Conservation (phyloP, 2,113 vertebrate species). For the Sturnira hondurensis region DNA sequence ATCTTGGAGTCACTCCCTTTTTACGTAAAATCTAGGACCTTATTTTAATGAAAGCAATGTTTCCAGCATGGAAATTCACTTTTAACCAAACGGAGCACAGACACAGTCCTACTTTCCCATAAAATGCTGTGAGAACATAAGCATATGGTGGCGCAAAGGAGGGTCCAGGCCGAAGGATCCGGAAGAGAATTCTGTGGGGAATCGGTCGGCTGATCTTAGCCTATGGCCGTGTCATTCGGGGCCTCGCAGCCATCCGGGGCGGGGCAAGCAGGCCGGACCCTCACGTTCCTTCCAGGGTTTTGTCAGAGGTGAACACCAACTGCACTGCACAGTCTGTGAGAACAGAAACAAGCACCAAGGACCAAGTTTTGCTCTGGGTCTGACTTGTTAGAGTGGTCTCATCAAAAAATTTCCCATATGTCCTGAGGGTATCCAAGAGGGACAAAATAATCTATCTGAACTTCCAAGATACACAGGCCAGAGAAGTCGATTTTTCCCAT, state of each 20-base stretch:
- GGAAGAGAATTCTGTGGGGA: neutral
- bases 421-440: neutral
- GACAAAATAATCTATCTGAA: neutral
- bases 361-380: neutral
- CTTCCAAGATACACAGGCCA: neutral
- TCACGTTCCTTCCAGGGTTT: neutral
- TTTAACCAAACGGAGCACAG: neutral
- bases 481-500: neutral
- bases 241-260: rapidly evolving
- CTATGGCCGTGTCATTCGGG: neutral
- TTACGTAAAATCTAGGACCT: neutral
- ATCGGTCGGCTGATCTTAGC: neutral
- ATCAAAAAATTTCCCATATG: slow-evolving; percentile 25
- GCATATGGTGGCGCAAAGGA: neutral
- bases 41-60: slow-evolving; percentile 2
- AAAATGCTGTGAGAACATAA: slow-evolving; percentile 40
- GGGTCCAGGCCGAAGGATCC: neutral
- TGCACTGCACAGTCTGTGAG: neutral
- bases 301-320: neutral
- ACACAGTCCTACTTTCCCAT: neutral
- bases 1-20: slow-evolving; percentile 44
- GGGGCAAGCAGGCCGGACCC: neutral
- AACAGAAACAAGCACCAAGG: neutral
- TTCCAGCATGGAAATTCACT: slow-evolving; percentile 28
- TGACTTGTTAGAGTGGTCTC: neutral